These are phyloP conservation scores for Polydrusus cervinus DNA, from an alignment of 2,888 invertebrate genomes.

Conservation along the genomic window DNA sequence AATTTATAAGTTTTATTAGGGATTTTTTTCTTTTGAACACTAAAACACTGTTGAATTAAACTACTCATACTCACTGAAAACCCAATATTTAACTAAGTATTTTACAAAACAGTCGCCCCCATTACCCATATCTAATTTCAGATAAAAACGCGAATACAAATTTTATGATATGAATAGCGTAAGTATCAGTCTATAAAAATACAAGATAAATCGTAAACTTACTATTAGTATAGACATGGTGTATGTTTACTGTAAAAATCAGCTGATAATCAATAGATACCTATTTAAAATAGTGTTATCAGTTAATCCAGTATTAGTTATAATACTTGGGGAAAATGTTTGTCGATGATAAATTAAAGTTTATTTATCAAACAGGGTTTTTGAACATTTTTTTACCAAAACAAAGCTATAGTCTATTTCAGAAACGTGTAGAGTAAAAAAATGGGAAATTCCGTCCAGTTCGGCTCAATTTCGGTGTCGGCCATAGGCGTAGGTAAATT, in stretches of 20 bases:
- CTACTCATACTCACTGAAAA: background rate
- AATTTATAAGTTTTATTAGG: background rate
- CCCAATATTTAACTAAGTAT: background rate
- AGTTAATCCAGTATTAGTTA: conserved; percentile 4
- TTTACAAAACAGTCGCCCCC: background rate
- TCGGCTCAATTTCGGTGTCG: too few relatives aligned
- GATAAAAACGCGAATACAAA: background rate
- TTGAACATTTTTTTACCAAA: too few relatives aligned
- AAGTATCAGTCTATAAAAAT: background rate
- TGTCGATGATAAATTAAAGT: background rate
- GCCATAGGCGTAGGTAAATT: too few relatives aligned
- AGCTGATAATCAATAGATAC: background rate
- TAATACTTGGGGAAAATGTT: conserved; percentile 5
- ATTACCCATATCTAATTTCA: conserved; percentile 7
- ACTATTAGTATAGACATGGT: background rate
- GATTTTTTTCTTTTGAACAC: background rate
- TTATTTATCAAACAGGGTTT: too few relatives aligned
- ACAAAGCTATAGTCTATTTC: too few relatives aligned
- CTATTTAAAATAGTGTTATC: conserved; percentile 10
- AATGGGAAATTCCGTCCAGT: too few relatives aligned
- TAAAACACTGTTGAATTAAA: background rate
- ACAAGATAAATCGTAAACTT: conserved; percentile 15
- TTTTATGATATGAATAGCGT: background rate
- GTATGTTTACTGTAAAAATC: conserved; percentile 8
- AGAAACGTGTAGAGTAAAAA: too few relatives aligned